Percentiles rank a stretch among this genome's conserved stretches.
These are phyloP conservation scores for Isaurus tuberculatus DNA, from an alignment of 92 coral and sea anemone species.

Conservation along the genomic window DNA sequence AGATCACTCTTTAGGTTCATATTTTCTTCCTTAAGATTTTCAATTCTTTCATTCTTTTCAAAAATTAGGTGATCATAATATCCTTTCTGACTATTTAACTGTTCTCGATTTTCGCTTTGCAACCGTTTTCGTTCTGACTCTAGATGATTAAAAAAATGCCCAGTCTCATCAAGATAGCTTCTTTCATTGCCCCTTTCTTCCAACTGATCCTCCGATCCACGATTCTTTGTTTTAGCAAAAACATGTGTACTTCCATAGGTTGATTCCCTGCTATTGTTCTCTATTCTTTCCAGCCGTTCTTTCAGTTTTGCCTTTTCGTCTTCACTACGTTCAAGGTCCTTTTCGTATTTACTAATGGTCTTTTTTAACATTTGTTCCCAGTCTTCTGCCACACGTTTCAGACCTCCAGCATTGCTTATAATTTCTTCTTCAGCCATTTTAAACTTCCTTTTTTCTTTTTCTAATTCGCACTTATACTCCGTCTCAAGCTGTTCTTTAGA, in stretches of 20 bases:
- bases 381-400: constrained; percentile 67
- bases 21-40: constrained; percentile 55
- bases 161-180: background rate
- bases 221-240: background rate
- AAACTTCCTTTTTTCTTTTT: constrained; percentile 51
- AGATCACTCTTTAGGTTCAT: constrained; percentile 57
- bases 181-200: background rate
- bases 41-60: constrained; percentile 65
- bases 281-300: background rate
- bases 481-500: constrained; percentile 56
- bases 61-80: constrained; percentile 26
- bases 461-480: constrained; percentile 48
- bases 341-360: constrained; percentile 67
- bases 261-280: background rate
- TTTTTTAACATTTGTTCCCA: constrained; percentile 77
- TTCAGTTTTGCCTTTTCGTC: constrained; percentile 50
- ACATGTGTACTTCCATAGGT: background rate
- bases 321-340: constrained; percentile 59
- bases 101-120: constrained; percentile 38
- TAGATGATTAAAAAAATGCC: background rate
- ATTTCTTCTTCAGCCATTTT: constrained; percentile 58
- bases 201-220: background rate
- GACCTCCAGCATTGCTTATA: constrained; percentile 57
- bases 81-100: constrained; percentile 43
- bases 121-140: constrained; percentile 44